Evolutionary conservation across 2,888 invertebrate genomes (phyloP).

Genomic region (Drosophila buzzatii): DNA sequence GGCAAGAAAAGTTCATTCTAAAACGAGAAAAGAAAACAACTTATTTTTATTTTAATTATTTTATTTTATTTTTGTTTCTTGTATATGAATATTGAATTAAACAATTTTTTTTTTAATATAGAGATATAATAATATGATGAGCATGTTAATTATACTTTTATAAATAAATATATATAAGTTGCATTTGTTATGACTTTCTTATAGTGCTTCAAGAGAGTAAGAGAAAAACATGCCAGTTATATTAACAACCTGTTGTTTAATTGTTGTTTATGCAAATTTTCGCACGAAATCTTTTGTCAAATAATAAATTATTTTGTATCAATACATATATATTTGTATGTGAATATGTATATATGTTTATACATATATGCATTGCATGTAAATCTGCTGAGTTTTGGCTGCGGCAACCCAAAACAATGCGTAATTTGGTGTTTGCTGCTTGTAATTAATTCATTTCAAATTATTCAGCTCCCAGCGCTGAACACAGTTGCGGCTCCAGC

Average conservation of each 20-base stretch:
- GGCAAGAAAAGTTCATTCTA: too few species aligned
- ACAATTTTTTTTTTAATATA: too few species aligned
- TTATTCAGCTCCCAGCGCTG: constrained; percentile 13
- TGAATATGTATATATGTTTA: background rate
- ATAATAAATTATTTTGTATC: constrained; percentile 10
- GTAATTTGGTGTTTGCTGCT: constrained; percentile 74
- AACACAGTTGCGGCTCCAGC: background rate
- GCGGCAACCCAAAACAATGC: constrained; percentile 43
- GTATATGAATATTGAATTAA: too few species aligned
- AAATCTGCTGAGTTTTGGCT: constrained; percentile 16
- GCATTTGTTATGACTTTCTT: background rate
- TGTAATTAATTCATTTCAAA: constrained; percentile 62
- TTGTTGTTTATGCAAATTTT: constrained; percentile 43
- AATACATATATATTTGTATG: background rate
- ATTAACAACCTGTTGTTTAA: constrained; percentile 18
- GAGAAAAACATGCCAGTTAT: constrained; percentile 12
- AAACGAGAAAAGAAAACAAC: too few species aligned
- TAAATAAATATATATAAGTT: background rate
- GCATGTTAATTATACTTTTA: background rate
- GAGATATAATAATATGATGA: background rate
- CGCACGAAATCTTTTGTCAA: constrained; percentile 20
- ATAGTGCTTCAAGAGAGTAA: background rate
- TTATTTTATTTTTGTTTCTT: too few species aligned
- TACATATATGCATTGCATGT: background rate
- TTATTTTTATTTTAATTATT: too few species aligned